These are phyloP conservation scores for Acromyrmex charruanus DNA, from an alignment of 1,140 invertebrate species.

Conservation along the genomic window DNA sequence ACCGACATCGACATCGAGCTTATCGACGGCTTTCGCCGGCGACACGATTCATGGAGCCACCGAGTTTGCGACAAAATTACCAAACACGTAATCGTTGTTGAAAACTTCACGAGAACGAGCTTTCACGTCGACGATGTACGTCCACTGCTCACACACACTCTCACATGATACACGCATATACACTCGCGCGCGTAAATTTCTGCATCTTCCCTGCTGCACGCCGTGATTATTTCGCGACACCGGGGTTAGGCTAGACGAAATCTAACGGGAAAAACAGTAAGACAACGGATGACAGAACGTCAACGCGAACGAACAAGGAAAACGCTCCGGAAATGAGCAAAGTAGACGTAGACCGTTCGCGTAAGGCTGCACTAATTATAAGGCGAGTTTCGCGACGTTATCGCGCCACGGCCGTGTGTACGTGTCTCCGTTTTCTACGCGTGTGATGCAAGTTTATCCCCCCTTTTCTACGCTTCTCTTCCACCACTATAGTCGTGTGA, in stretches of 20 bases:
- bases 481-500: not conserved
- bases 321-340: not conserved
- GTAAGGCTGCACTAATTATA: not conserved
- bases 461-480: not conserved
- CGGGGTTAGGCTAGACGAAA: not conserved
- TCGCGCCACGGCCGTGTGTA: constrained; percentile 19
- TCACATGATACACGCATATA: not conserved
- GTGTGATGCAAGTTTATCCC: constrained; percentile 48
- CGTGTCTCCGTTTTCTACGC: not conserved
- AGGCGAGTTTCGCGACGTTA: constrained; percentile 42
- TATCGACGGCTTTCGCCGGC: constrained; percentile 1
- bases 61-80: constrained; percentile 22
- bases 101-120: constrained; percentile 29
- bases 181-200: not conserved
- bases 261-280: not conserved
- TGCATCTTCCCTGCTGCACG: not conserved
- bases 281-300: not conserved
- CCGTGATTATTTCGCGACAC: not conserved
- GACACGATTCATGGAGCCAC: not conserved
- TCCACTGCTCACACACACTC: not conserved
- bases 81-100: not conserved
- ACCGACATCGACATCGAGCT: not conserved
- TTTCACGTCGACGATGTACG: constrained; percentile 19
- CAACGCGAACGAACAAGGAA: not conserved
- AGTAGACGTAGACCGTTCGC: not conserved